Evolutionary conservation across 2,888 invertebrate species (phyloP), one percentile per base, ranked within the genome.

Genomic region (Athetis lepigone): DNA sequence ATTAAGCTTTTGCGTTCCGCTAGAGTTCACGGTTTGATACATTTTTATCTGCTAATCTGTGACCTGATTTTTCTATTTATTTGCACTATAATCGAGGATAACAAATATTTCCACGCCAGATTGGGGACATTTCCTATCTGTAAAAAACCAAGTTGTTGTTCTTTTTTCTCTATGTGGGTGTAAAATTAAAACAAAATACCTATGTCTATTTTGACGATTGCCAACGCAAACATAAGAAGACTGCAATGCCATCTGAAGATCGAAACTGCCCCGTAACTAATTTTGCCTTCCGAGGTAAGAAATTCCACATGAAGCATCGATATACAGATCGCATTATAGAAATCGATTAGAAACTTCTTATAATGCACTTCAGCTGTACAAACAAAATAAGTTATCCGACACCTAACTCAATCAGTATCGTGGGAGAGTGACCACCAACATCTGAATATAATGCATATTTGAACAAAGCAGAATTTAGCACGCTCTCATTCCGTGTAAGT

Each of bases 401-500:
- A 46, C 2, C 1, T 33, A 33, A 13, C 13, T 33, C 1, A 63
- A 9, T 16, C 3, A 62, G 4, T 4, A 37, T 23, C 42, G 18
- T 51, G 9, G 1, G 2, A 9, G 33, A 25, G 33, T 33, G 16
- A 59, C 25, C 27, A 59, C 42, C 54, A 0, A 33, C 25, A n/a
- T n/a, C n/a, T n/a, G n/a, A n/a, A n/a, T n/a, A n/a, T n/a, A 61
- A 57, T 39, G 55, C 23, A 54, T 39, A 39, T 59, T 56, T 19
- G 19, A 54, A 19, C 37, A 42, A 45, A 70, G 7, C 21, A 61
- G 33, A 71, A 60, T 65, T 62, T 58, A 21, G 29, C 50, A 25
- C 59, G 52, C 36, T 62, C 23, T 45, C 59, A 59, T 75, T 73
- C 60, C 55, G 47, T 58, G 54, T 68, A 66, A 63, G 62, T 67